These are phyloP conservation scores for Tricholaema leucomelas DNA, from an alignment of 2,113 vertebrate genomes.

Conservation along the genomic window DNA sequence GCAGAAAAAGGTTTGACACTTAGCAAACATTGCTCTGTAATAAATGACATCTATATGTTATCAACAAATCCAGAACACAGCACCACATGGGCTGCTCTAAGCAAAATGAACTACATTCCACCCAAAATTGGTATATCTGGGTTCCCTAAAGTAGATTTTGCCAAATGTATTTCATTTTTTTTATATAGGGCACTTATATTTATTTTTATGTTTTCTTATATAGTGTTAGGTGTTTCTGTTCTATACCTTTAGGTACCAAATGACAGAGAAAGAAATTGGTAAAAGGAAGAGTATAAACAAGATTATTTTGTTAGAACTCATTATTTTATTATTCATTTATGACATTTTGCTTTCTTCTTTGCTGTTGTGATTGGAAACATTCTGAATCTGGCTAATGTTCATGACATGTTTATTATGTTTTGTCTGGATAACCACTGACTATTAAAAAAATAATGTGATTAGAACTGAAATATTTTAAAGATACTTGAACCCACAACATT, in stretches of 20 bases:
- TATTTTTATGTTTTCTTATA: neutral
- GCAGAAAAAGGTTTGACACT: neutral
- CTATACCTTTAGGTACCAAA: neutral
- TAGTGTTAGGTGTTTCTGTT: neutral
- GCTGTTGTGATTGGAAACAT: neutral
- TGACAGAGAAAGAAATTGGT: neutral
- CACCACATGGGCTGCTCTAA: neutral
- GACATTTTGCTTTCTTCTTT: neutral
- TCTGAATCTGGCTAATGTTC: neutral
- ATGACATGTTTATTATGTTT: neutral
- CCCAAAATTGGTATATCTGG: neutral
- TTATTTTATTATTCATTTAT: too few relatives aligned
- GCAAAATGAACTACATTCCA: neutral
- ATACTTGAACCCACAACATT: neutral
- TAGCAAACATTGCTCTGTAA: neutral
- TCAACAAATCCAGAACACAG: neutral
- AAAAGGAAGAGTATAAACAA: rapidly evolving
- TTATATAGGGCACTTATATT: neutral
- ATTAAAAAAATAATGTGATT: neutral
- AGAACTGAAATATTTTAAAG: neutral
- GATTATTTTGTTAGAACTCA: too few relatives aligned
- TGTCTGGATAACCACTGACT: neutral
- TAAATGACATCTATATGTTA: neutral
- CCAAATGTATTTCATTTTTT: neutral
- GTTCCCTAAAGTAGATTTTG: neutral